Base-by-base conservation (phyloP, 1,140 invertebrate genomes). In the Drosophila sulfurigaster region DNA sequence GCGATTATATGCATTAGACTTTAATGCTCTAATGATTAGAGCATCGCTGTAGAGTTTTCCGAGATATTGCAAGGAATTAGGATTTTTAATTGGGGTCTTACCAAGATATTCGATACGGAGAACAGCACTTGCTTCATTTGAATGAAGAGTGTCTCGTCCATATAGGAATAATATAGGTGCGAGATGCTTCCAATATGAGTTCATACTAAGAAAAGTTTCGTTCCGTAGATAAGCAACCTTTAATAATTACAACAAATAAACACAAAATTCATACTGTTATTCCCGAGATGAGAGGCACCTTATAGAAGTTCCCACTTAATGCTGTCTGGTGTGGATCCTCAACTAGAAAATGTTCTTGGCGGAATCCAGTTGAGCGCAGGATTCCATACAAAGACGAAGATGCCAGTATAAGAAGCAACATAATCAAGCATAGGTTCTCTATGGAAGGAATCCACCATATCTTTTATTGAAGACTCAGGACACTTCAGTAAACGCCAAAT, bases 401-500 rank as follows among this genome's bases (percentile, higher is more conserved):
- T 92, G 5, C 92, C 89, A 1, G 68, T 65, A 3, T 93, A 82
- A 0, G 93, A 94, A 60, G 93, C 79, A 1, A 93, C 94, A 45
- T 95, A 91, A 28, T 94, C 93, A 95, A 76, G 93, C 93, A 82
- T 95, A 5, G 83, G 79, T 54, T 92, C 92, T 13, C 46, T 32
- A 0, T 58, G 63, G 28, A 89, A 46, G 20, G 76, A 87, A 2
- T 62, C 54, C 0, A 91, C 80, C 78, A 91, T 64, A 10, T 79
- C 57, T 2, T n/a, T 13, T 0, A 70, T 25, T 0, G 75, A 56
- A n/a, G 70, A 90, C 1, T 94, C 94, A 0, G 95, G 94, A 82
- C 97, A 97, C 65, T 94, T 94, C 0, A 97, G 81, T 1, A 95
- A 73, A 48, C 93, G 96, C 96, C 79, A 97, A 95, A 72, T 8